These are phyloP conservation scores for Ochotona curzoniae DNA, from an alignment of 2,113 vertebrate genomes.

Conservation along the genomic window DNA sequence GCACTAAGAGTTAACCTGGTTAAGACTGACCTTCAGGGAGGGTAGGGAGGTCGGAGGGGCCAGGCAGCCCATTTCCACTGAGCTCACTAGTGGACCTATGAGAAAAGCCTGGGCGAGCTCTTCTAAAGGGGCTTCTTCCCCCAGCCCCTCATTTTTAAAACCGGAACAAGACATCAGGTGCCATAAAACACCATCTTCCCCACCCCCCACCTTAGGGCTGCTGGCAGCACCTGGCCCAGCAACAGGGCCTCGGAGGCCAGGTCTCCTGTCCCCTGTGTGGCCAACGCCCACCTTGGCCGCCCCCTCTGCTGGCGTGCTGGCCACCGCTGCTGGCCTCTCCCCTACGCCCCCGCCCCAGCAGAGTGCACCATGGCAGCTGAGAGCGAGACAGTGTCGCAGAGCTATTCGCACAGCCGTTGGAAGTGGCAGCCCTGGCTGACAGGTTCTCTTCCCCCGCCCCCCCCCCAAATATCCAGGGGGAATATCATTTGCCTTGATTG, in stretches of 20 bases:
- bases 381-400: conserved; percentile 65
- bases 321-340: conserved; percentile 46
- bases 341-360: background rate
- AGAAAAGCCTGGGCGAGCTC: conserved; percentile 8
- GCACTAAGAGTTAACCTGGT: background rate
- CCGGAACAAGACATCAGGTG: background rate
- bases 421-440: background rate
- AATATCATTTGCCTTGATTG: conserved; percentile 7
- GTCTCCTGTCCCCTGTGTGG: conserved; percentile 78
- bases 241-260: background rate
- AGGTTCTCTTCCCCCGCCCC: background rate
- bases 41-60: conserved; percentile 7
- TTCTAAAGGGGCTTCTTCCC: background rate
- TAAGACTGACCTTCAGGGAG: conserved; percentile 35
- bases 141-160: too few species aligned
- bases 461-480: background rate
- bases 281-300: conserved; percentile 67
- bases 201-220: background rate
- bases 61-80: conserved; percentile 30
- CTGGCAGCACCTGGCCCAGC: background rate
- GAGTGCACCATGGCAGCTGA: background rate
- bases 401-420: conserved; percentile 1
- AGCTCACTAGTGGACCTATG: background rate
- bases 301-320: conserved; percentile 50
- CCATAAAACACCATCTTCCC: background rate